Conservation (phyloP, 64 coral and sea anemone genomes). For the Montipora foliosa region DNA sequence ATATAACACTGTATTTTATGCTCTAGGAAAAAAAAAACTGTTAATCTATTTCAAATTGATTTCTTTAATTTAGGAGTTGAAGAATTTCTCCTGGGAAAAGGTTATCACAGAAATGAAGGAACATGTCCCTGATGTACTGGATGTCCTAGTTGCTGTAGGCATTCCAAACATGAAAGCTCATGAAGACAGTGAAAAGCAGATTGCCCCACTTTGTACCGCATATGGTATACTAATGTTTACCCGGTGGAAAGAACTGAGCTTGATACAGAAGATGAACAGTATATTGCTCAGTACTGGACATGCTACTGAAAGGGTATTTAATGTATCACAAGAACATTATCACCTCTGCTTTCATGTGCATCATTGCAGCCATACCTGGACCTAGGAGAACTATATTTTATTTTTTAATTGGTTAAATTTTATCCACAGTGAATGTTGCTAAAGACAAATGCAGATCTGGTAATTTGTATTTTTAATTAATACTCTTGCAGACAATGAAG, state of each 20-base stretch:
- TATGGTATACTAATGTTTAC: constrained; percentile 53
- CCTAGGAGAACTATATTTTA: constrained; percentile 12
- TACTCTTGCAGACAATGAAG: constrained; percentile 48
- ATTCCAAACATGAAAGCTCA: neutral
- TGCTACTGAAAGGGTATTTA: constrained; percentile 45
- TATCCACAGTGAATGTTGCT: constrained; percentile 2
- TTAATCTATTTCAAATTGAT: constrained; percentile 7
- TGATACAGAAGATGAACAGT: constrained; percentile 52
- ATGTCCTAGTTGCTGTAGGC: constrained; percentile 18
- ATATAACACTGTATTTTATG: neutral
- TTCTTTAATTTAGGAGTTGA: neutral
- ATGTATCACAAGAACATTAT: neutral
- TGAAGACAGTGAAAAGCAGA: constrained; percentile 13
- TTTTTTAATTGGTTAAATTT: constrained; percentile 17
- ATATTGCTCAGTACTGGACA: constrained; percentile 25
- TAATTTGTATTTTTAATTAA: constrained; percentile 13
- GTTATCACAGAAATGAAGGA: constrained; percentile 26
- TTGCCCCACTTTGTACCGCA: constrained; percentile 31
- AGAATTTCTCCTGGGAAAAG: neutral
- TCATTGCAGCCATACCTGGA: constrained; percentile 5
- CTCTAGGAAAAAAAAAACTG: neutral
- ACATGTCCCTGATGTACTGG: neutral
- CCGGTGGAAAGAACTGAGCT: constrained; percentile 47
- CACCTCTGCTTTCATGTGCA: constrained; percentile 19
- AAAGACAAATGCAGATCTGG: constrained; percentile 30